Conservation (phyloP, 2,113 vertebrate genomes). For the Ochotona curzoniae region DNA sequence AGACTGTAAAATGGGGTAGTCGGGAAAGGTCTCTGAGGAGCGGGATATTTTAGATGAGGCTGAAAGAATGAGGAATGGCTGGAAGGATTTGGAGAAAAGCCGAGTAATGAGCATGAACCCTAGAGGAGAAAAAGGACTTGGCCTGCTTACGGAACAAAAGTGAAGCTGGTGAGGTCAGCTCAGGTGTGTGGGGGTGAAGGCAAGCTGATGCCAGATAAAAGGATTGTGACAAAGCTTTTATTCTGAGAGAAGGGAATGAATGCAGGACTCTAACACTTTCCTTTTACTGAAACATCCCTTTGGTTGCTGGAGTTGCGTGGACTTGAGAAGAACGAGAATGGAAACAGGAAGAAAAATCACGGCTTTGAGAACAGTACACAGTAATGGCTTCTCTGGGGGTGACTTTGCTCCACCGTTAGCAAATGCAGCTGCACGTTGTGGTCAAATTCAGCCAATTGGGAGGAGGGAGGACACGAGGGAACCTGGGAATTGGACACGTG, state of each 20-base stretch:
- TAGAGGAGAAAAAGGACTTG: not conserved
- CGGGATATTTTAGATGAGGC: not conserved
- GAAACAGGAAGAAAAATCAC: not conserved
- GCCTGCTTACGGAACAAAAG: not conserved
- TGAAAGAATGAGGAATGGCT: constrained; percentile 1
- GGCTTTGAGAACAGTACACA: not conserved
- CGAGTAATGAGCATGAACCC: not conserved
- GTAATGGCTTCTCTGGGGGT: not conserved
- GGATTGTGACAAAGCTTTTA: not conserved
- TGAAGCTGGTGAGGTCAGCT: not conserved
- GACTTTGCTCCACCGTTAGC: not conserved
- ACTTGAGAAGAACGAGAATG: not conserved
- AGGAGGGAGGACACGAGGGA: not conserved
- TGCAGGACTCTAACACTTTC: not conserved
- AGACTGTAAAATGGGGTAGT: not conserved
- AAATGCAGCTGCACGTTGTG: not conserved
- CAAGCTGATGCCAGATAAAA: not conserved
- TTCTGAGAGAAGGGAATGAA: not conserved
- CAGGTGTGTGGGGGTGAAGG: not conserved
- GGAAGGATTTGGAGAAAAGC: not conserved
- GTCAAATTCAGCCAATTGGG: not conserved
- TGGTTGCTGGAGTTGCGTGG: not conserved
- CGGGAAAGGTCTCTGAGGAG: not conserved
- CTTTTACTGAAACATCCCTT: not conserved
- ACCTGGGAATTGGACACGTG: not conserved